Percentiles rank a stretch among this genome's conserved stretches.
These are phyloP conservation scores for Crenichthys baileyi DNA, from an alignment of 2,797 vertebrate genomes.

Conservation along the genomic window DNA sequence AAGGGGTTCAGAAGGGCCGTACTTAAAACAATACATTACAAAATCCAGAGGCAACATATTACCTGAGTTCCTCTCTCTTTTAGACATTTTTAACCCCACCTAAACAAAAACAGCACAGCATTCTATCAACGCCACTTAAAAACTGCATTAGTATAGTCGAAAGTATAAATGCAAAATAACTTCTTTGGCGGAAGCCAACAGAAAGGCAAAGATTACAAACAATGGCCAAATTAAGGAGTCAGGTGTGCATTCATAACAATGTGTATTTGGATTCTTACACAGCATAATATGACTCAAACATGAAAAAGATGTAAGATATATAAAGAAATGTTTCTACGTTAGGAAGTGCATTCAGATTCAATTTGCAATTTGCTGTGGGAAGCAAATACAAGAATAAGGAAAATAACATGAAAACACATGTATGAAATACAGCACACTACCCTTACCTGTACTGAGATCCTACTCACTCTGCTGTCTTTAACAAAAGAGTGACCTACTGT, in stretches of 20 bases:
- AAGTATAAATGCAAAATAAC: constrained; percentile 15
- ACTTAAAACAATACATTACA: background rate
- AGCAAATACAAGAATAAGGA: background rate
- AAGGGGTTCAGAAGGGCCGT: background rate
- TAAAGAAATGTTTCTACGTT: background rate
- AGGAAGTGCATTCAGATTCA: background rate
- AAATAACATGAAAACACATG: background rate
- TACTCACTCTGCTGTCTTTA: background rate
- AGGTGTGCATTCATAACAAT: background rate
- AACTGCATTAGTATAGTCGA: constrained; percentile 20
- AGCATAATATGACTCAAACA: background rate
- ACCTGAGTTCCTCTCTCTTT: constrained; percentile 46
- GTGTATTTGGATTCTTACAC: background rate
- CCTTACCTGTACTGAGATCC: constrained; percentile 48
- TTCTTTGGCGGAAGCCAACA: background rate
- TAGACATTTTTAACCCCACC: constrained; percentile 58
- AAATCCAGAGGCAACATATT: constrained; percentile 9
- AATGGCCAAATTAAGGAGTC: background rate
- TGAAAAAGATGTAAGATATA: background rate
- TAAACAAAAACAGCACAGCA: constrained; percentile 35
- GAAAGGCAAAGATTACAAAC: constrained; percentile 7
- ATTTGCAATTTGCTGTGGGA: background rate
- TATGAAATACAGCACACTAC: background rate
- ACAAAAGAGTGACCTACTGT: constrained; percentile 1
- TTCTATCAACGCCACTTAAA: background rate